phyloP scores from a whole-genome alignment of 2,888 invertebrate species.

The Gasteruption jaculator region DNA sequence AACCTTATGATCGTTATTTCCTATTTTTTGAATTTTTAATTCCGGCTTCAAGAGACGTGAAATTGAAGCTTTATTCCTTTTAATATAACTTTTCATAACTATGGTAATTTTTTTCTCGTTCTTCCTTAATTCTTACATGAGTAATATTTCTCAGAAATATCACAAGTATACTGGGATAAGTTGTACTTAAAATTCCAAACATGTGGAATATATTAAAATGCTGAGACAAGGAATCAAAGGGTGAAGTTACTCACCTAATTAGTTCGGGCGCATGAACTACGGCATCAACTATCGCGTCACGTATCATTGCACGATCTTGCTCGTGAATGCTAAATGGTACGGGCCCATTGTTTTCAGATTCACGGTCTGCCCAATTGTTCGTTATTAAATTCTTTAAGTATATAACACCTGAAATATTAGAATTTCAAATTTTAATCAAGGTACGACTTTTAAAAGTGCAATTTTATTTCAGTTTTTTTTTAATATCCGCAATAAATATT shows the following conservation, averaged over 20 bases:
- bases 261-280: conserved; percentile 89
- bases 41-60: too few relatives aligned
- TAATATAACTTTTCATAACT: too few relatives aligned
- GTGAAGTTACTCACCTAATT: conserved; percentile 54
- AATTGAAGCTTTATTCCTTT: too few relatives aligned
- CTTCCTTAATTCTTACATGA: too few relatives aligned
- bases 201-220: too few relatives aligned
- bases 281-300: conserved; percentile 93
- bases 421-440: background rate
- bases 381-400: conserved; percentile 93
- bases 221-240: too few relatives aligned
- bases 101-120: too few relatives aligned
- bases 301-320: conserved; percentile 89
- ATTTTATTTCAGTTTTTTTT: conserved; percentile 2
- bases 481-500: background rate
- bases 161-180: too few relatives aligned
- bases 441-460: background rate
- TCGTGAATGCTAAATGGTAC: conserved; percentile 88
- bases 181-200: too few relatives aligned
- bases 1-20: too few relatives aligned
- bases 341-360: conserved; percentile 68
- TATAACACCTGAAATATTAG: conserved; percentile 64
- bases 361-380: conserved; percentile 84
- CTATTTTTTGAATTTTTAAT: too few relatives aligned
- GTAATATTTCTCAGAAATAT: too few relatives aligned